Evolutionary conservation across 2,888 invertebrate genomes (phyloP).

Genomic region (Euproctis similis): DNA sequence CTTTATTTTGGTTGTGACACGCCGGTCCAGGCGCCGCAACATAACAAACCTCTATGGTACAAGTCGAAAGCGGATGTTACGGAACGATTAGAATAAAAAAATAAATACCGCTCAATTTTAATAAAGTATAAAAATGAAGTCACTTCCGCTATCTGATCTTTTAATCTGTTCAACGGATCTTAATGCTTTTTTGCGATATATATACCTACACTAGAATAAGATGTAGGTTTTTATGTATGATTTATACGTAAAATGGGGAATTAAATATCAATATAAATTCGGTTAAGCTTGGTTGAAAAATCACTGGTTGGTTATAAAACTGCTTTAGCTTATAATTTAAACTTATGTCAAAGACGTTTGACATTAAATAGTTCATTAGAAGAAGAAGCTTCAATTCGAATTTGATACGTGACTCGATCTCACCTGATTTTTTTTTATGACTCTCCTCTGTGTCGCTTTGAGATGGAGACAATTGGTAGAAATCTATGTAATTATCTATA

Average conservation of each 20-base stretch:
- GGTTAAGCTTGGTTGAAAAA: too few relatives aligned
- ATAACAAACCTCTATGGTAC: constrained; percentile 27
- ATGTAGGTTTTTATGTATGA: too few relatives aligned
- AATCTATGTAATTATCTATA: too few relatives aligned
- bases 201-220: too few relatives aligned
- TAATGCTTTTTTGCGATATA: too few relatives aligned
- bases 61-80: constrained; percentile 24
- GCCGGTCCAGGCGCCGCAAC: constrained; percentile 48
- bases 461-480: constrained; percentile 32
- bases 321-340: constrained; percentile 30
- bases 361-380: constrained; percentile 70
- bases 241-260: too few relatives aligned
- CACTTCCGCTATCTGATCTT: too few relatives aligned
- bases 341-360: constrained; percentile 35
- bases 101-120: too few relatives aligned
- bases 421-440: constrained; percentile 46
- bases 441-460: constrained; percentile 24
- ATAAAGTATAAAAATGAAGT: too few relatives aligned
- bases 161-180: too few relatives aligned
- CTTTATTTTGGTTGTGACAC: constrained; percentile 58
- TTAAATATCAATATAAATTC: too few relatives aligned
- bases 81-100: too few relatives aligned
- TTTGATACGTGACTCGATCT: constrained; percentile 68
- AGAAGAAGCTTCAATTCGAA: constrained; percentile 58
- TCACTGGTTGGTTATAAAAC: neutral